Percentiles rank a stretch among this genome's conserved stretches.
phyloP scores from a whole-genome alignment of 2,113 vertebrate genomes.

The Myrmecobius fasciatus region DNA sequence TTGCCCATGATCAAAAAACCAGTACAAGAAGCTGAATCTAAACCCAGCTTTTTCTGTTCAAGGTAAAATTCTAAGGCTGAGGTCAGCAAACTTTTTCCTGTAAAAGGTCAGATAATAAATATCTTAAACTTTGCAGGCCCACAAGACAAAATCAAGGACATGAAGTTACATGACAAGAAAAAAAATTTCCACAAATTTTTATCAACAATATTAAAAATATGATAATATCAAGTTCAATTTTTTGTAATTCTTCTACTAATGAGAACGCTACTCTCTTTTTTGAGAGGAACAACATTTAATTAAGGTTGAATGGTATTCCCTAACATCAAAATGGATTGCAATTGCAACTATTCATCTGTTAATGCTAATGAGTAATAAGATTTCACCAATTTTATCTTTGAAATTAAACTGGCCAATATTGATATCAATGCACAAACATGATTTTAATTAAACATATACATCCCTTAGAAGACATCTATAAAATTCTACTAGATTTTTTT shows the following conservation, averaged over 20 bases:
- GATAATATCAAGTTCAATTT: background rate
- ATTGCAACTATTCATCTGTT: background rate
- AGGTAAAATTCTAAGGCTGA: background rate
- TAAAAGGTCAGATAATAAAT: background rate
- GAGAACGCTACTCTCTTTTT: background rate
- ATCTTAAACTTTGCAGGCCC: background rate
- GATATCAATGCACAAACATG: background rate
- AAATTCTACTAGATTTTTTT: background rate
- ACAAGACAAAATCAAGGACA: background rate
- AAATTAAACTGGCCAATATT: background rate
- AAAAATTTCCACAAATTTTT: background rate
- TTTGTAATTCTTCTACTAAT: background rate
- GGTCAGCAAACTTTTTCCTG: background rate
- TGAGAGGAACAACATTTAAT: background rate
- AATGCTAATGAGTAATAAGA: background rate
- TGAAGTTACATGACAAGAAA: background rate
- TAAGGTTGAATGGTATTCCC: background rate
- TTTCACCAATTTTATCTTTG: background rate
- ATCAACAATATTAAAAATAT: background rate
- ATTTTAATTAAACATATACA: background rate
- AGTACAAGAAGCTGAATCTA: background rate
- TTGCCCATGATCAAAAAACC: background rate
- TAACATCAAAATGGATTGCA: background rate
- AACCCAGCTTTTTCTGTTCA: background rate
- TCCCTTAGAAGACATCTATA: background rate